Conservation (phyloP, 2,797 vertebrate species). For the Eospalax fontanierii region DNA sequence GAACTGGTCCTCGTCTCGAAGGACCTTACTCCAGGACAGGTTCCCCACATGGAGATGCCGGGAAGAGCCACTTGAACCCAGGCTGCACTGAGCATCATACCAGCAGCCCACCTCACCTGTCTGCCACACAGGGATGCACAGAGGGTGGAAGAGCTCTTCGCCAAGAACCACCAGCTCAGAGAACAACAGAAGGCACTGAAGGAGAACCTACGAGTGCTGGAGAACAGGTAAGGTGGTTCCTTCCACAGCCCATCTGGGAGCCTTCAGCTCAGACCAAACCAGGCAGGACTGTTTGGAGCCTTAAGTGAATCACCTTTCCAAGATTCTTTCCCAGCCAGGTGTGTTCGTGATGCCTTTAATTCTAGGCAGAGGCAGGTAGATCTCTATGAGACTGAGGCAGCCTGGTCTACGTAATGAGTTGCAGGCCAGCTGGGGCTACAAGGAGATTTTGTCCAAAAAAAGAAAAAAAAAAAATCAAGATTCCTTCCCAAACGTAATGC, state of each 20-base stretch:
- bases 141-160: constrained; percentile 96
- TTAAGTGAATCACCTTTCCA: background rate
- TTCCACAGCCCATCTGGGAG: accelerated
- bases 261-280: accelerated
- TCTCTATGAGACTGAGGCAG: no score
- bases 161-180: constrained; percentile 96
- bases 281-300: background rate
- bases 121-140: constrained; percentile 92
- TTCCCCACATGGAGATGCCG: background rate
- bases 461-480: background rate
- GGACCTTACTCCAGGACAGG: no score
- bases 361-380: no score
- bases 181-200: constrained; percentile 96
- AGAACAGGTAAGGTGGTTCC: constrained; percentile 93
- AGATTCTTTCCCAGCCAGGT: background rate
- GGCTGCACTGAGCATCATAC: background rate
- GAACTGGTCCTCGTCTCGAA: accelerated
- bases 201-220: constrained; percentile 96
- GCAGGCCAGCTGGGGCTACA: no score
- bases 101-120: background rate
- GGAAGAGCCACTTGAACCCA: background rate
- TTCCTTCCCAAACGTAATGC: background rate
- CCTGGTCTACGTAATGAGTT: no score
- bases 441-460: no score
- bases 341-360: no score